A percentile compares a stretch with the other conserved stretches of the same genome.
These are phyloP conservation scores for Agelastica alni DNA, from an alignment of 2,888 invertebrate genomes.

Conservation along the genomic window DNA sequence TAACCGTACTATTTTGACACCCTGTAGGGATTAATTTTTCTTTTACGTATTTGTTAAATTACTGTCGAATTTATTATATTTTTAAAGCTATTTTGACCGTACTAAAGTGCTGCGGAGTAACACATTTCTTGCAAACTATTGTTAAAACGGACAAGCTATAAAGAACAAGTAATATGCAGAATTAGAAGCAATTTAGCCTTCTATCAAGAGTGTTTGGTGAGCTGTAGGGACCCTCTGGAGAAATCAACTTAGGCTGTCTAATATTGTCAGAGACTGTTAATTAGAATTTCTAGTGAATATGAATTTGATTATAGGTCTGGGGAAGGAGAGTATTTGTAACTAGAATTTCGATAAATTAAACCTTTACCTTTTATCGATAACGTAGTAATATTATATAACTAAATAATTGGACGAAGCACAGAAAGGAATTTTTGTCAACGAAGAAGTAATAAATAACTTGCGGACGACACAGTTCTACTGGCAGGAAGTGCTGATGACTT, in stretches of 20 bases:
- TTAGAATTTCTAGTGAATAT: constrained; percentile 27
- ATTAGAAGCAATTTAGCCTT: constrained; percentile 19
- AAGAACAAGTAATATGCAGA: constrained; percentile 22
- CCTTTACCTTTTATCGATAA: too few relatives aligned
- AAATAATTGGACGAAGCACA: too few relatives aligned
- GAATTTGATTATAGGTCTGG: constrained; percentile 22
- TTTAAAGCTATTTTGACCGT: neutral
- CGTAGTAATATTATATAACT: too few relatives aligned
- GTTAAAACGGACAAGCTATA: constrained; percentile 15
- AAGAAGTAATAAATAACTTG: too few relatives aligned
- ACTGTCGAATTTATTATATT: too few relatives aligned
- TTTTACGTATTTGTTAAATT: too few relatives aligned
- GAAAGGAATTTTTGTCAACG: too few relatives aligned
- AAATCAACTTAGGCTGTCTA: constrained; percentile 33
- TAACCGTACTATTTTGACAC: too few relatives aligned
- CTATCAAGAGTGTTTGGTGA: constrained; percentile 18
- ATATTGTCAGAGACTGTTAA: constrained; percentile 31
- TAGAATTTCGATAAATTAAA: too few relatives aligned
- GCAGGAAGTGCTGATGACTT: too few relatives aligned
- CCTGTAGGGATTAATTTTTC: too few relatives aligned
- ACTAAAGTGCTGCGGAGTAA: neutral
- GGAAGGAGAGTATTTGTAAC: neutral
- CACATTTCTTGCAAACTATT: constrained; percentile 9
- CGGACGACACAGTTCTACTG: too few relatives aligned
- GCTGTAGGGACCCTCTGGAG: constrained; percentile 28